Evolutionary conservation across 2,888 invertebrate genomes (phyloP).

Genomic region (Patella pellucida): DNA sequence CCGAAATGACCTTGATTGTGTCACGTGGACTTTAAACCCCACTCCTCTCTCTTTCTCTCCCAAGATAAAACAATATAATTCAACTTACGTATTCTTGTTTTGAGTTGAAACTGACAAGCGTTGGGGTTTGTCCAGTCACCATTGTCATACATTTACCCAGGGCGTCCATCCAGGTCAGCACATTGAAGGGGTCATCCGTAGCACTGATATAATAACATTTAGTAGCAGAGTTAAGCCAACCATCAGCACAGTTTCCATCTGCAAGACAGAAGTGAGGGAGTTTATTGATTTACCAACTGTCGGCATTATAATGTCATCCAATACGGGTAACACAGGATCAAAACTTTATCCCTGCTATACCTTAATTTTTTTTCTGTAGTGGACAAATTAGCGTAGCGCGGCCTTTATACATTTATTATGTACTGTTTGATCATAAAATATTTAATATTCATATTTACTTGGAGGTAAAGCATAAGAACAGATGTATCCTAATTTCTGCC

Average conservation of each 20-base stretch:
- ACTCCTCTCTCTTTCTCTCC: too few species aligned
- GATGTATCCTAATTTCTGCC: conserved; percentile 43
- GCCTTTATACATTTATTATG: too few species aligned
- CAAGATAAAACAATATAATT: too few species aligned
- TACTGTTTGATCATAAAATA: too few species aligned
- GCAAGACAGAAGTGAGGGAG: not conserved
- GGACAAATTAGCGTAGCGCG: too few species aligned
- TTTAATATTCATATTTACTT: not conserved
- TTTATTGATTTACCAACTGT: too few species aligned
- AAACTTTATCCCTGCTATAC: too few species aligned
- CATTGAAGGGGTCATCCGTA: conserved; percentile 37
- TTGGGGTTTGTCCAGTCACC: not conserved
- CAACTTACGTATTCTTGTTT: conserved; percentile 17
- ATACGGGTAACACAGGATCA: too few species aligned
- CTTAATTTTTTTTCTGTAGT: too few species aligned
- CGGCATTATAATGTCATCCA: too few species aligned
- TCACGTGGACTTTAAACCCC: too few species aligned
- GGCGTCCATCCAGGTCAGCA: conserved; percentile 42
- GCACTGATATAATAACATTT: conserved; percentile 46
- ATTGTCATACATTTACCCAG: conserved; percentile 31
- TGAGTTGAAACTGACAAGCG: conserved; percentile 15
- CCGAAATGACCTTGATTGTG: too few species aligned
- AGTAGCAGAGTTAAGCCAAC: conserved; percentile 38
- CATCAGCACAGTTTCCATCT: conserved; percentile 35
- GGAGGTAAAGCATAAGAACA: conserved; percentile 39